Evolutionary conservation across 2,113 vertebrate genomes (phyloP).

Genomic region (Siniperca knerii): DNA sequence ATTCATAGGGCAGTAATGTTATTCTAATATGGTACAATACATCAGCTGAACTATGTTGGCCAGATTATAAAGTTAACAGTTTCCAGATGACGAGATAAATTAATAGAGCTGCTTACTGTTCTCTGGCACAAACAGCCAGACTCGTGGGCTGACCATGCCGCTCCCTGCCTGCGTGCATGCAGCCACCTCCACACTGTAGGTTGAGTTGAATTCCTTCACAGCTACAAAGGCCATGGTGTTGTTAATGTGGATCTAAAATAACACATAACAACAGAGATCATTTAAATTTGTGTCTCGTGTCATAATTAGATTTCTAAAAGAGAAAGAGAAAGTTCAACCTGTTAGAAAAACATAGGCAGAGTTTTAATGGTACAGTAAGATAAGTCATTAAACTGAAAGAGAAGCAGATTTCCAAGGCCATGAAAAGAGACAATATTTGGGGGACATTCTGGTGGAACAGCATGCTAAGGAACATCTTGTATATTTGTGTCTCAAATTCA

Average conservation of each 20-base stretch:
- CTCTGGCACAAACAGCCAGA: slow-evolving; percentile 85
- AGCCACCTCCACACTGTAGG: slow-evolving; percentile 89
- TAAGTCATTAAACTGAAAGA: slow-evolving; percentile 20
- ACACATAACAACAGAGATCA: slow-evolving; percentile 29
- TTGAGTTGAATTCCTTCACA: slow-evolving; percentile 86
- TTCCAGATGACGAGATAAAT: slow-evolving; percentile 51
- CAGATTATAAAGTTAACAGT: slow-evolving; percentile 3
- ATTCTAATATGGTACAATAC: not conserved
- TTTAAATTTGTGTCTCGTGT: not conserved
- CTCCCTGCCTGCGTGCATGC: slow-evolving; percentile 89
- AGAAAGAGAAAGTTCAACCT: not conserved
- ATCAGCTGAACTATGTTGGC: not conserved
- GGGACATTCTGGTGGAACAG: not conserved
- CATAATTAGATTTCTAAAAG: not conserved
- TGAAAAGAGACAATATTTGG: not conserved
- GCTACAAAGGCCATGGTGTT: slow-evolving; percentile 64
- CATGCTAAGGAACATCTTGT: slow-evolving; percentile 21
- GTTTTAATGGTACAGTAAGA: slow-evolving; percentile 21
- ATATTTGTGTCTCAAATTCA: slow-evolving; percentile 26
- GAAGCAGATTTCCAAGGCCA: not conserved
- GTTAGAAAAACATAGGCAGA: not conserved
- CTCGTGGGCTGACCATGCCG: slow-evolving; percentile 87
- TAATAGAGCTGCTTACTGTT: slow-evolving; percentile 82
- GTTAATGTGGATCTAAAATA: slow-evolving; percentile 77
- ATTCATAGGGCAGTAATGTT: not conserved